Percentiles rank a stretch among this genome's conserved stretches.
phyloP scores from a whole-genome alignment of 1,140 invertebrate species.

The Oryzaephilus surinamensis region DNA sequence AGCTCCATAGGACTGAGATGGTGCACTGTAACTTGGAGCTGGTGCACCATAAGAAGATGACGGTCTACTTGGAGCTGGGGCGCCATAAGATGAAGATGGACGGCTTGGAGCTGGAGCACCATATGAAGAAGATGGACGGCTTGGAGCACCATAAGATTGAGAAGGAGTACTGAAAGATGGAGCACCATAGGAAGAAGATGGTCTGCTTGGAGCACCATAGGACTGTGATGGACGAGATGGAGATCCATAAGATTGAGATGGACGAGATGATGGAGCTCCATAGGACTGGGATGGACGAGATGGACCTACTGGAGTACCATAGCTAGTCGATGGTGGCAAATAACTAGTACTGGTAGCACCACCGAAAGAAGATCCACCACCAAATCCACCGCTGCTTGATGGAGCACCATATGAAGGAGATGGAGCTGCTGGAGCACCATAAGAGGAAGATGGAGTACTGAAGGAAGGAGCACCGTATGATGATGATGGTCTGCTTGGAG shows the following conservation, averaged over 20 bases:
- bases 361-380: constrained; percentile 12
- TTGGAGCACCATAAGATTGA: too few relatives aligned
- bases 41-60: too few relatives aligned
- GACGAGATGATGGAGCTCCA: too few relatives aligned
- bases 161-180: constrained; percentile 11
- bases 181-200: constrained; percentile 33
- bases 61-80: too few relatives aligned
- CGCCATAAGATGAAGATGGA: too few relatives aligned
- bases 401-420: constrained; percentile 27
- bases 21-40: too few relatives aligned
- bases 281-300: too few relatives aligned
- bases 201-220: constrained; percentile 34
- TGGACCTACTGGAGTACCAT: too few relatives aligned
- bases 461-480: constrained; percentile 35
- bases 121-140: too few relatives aligned
- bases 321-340: too few relatives aligned
- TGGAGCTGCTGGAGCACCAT: constrained; percentile 29
- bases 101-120: too few relatives aligned
- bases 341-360: constrained; percentile 19
- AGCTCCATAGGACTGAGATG: constrained; percentile 37
- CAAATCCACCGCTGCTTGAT: constrained; percentile 38
- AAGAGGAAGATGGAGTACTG: constrained; percentile 37
- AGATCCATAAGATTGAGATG: constrained; percentile 37
- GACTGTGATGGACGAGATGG: constrained; percentile 21
- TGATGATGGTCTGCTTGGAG: constrained; percentile 38